Percentiles rank a stretch among this genome's conserved stretches.
Evolutionary conservation across 2,888 invertebrate genomes (phyloP).

Genomic region (Leptopilina syphax): DNA sequence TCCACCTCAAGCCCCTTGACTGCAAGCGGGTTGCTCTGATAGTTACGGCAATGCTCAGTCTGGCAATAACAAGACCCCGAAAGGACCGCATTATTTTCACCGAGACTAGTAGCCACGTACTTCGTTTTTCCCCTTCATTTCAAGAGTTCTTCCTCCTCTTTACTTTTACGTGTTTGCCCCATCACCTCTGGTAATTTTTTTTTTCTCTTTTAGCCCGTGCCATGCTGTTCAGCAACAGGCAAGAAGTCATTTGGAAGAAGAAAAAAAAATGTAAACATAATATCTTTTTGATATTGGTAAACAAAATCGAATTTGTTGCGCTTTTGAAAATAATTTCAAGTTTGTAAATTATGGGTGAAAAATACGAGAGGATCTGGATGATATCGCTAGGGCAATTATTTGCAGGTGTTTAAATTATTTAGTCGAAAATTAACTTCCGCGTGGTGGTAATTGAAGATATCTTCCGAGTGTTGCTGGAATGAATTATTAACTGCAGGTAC

Average conservation of each 20-base stretch:
- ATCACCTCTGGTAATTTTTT: not conserved
- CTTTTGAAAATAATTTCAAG: too few species aligned
- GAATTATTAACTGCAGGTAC: too few species aligned
- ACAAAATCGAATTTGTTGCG: too few species aligned
- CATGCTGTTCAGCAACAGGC: slow-evolving; percentile 34
- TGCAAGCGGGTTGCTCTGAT: not conserved
- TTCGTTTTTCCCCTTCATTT: not conserved
- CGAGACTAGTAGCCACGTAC: slow-evolving; percentile 14
- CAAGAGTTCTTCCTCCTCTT: not conserved
- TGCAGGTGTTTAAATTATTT: too few species aligned
- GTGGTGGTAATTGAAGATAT: too few species aligned
- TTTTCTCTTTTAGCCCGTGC: not conserved
- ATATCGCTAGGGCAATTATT: too few species aligned
- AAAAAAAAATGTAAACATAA: not conserved
- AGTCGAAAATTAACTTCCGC: too few species aligned
- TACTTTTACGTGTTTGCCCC: slow-evolving; percentile 16
- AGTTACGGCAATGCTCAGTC: slow-evolving; percentile 10
- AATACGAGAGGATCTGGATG: too few species aligned
- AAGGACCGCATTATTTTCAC: slow-evolving; percentile 38
- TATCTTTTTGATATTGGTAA: too few species aligned
- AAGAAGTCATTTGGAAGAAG: slow-evolving; percentile 5
- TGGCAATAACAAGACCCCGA: slow-evolving; percentile 29
- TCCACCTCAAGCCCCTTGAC: not conserved
- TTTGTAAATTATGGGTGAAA: too few species aligned
- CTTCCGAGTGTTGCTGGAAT: too few species aligned